Base-by-base conservation (phyloP, 2,113 vertebrate genomes). In the Reinhardtius hippoglossoides region DNA sequence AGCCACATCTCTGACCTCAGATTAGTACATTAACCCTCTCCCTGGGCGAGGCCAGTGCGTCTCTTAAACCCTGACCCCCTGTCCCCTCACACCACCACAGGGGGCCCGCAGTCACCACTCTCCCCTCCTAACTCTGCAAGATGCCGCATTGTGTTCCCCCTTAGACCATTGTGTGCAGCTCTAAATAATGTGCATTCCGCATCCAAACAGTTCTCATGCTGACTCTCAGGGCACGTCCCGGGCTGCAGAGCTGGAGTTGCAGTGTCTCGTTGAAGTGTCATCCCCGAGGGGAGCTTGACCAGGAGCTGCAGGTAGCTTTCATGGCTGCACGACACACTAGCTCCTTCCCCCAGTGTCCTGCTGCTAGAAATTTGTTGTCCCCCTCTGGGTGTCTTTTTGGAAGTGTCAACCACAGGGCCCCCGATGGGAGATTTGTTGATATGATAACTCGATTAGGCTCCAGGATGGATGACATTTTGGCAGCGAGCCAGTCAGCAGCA, bases 371-470 rank as follows among this genome's bases (percentile, higher is more conserved):
- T 97, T 96, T 96, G 96, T 95, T 31, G 88, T 90, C 93, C 91
- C 90, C 90, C 94, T 96, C 76, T 37, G 89, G 88, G 83, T 91
- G 87, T 95, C 92, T 93, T 92, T 96, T 95, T 94, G 24, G 61
- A 83, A 90, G 86, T 89, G 91, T 95, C 92, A 93, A 86, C 76
- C 77, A 54, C 71, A 82, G 80, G 92, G 93, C 93, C 91, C 78
- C 84, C 72, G 89, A 90, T 90, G 80, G 91, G 94, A 94, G 88
- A 91, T 57, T 94, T 94, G 94, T 93, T 95, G 94, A 95, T 94
- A 96, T 93, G 95, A 97, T 96, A 96, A 94, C 96, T 97, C 92
- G 95, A 97, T 98, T 97, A 96, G 92, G 88, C 80, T 90, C 18
- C 46, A 76, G 92, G 89, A 94, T 92, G 82, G 94, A 94, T 90